Percentiles rank a stretch among this genome's conserved stretches.
phyloP scores from a whole-genome alignment of 2,113 vertebrate genomes.

The Thalassoma bifasciatum region DNA sequence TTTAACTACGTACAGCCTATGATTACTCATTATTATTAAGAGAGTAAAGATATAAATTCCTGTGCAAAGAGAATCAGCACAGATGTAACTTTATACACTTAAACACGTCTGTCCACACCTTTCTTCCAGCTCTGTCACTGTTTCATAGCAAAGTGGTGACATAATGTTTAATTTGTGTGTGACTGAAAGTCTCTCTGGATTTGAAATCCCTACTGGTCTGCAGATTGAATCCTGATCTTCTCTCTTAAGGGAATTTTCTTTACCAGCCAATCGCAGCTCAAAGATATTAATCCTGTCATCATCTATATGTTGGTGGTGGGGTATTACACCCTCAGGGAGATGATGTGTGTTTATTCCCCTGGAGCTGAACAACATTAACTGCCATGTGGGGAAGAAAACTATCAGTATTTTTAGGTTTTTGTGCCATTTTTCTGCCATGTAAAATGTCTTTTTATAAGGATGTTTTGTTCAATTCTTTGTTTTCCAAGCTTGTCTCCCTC shows the following conservation, averaged over 20 bases:
- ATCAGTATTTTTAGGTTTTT: not conserved
- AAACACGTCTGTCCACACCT: too few relatives aligned
- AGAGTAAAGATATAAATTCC: too few relatives aligned
- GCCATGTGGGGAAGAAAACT: not conserved
- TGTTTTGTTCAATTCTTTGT: not conserved
- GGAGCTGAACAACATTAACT: slow-evolving; percentile 8
- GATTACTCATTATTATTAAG: too few relatives aligned
- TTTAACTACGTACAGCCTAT: too few relatives aligned
- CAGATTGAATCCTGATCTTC: slow-evolving; percentile 3
- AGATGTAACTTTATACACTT: too few relatives aligned
- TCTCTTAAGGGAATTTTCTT: not conserved
- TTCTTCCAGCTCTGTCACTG: too few relatives aligned
- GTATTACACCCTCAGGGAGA: not conserved
- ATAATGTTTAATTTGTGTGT: not conserved
- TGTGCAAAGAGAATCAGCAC: too few relatives aligned
- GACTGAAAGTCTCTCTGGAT: slow-evolving; percentile 1
- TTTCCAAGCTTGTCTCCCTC: not conserved
- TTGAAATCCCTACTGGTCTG: not conserved
- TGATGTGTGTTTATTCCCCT: not conserved
- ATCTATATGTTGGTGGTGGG: not conserved
- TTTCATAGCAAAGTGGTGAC: not conserved
- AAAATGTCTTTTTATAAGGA: not conserved
- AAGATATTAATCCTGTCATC: not conserved
- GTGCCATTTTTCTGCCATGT: not conserved
- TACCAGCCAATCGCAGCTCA: not conserved